Conservation (phyloP, 2,113 vertebrate species). For the Rhea pennata region DNA sequence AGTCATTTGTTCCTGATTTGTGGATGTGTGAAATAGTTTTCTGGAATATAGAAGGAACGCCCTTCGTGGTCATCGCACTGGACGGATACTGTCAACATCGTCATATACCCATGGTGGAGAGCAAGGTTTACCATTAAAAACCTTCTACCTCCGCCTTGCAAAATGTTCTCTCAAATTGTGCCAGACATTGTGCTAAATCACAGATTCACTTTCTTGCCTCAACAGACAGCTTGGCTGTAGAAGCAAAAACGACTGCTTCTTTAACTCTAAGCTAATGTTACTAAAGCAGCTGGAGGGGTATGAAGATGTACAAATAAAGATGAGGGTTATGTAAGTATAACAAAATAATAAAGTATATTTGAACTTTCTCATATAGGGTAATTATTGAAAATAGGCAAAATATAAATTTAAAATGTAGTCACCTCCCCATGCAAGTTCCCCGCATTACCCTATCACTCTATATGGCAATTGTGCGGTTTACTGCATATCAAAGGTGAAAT, state of each 20-base stretch:
- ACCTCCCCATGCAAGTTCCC: neutral
- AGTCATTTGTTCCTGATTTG: neutral
- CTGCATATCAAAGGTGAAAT: neutral
- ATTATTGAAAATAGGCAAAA: neutral
- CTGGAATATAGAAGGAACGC: neutral
- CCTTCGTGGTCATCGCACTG: neutral
- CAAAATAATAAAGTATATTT: neutral
- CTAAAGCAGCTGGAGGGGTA: neutral
- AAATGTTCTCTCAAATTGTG: neutral
- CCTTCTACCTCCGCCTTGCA: neutral
- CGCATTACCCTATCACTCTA: neutral
- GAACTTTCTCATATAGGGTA: neutral
- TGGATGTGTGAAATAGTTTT: neutral
- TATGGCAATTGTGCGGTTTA: neutral
- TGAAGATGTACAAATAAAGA: neutral
- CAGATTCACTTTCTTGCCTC: neutral
- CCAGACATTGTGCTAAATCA: neutral
- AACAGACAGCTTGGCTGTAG: neutral
- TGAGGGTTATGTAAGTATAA: neutral
- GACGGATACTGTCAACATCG: neutral
- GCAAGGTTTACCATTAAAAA: neutral
- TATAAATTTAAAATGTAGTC: neutral
- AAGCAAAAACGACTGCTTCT: neutral
- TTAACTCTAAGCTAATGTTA: neutral
- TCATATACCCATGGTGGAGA: neutral